phyloP scores from a whole-genome alignment of 2,797 vertebrate genomes.

The Stomatorhinus walkeri region DNA sequence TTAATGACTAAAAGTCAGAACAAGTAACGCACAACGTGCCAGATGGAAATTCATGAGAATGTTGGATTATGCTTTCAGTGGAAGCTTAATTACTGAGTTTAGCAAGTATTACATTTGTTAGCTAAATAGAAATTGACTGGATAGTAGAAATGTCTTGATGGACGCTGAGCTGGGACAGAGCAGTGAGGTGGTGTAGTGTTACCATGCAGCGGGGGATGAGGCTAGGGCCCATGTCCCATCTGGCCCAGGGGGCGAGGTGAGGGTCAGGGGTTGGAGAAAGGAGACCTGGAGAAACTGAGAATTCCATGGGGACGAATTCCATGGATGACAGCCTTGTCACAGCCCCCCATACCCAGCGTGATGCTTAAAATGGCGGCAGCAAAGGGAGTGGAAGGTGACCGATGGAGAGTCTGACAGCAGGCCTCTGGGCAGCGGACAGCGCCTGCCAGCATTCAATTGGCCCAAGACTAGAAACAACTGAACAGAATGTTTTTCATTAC shows the following conservation, averaged over 20 bases:
- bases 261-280: background rate
- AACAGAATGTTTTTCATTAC: background rate
- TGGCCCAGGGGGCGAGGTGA: background rate
- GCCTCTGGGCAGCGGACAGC: background rate
- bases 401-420: background rate
- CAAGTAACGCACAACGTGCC: background rate
- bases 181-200: background rate
- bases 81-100: background rate
- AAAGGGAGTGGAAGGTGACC: background rate
- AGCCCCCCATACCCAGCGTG: background rate
- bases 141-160: background rate
- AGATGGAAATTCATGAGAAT: background rate
- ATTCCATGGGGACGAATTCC: background rate
- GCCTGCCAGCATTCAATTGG: background rate
- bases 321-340: constrained; percentile 9
- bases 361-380: background rate
- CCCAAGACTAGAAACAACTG: background rate
- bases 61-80: background rate
- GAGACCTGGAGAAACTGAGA: constrained; percentile 2
- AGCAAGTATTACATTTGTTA: background rate
- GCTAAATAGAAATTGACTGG: background rate
- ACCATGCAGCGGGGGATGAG: background rate
- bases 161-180: background rate
- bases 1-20: background rate
- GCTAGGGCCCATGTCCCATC: background rate